Conservation (phyloP, 1,140 invertebrate genomes). For the Helicoverpa zea region DNA sequence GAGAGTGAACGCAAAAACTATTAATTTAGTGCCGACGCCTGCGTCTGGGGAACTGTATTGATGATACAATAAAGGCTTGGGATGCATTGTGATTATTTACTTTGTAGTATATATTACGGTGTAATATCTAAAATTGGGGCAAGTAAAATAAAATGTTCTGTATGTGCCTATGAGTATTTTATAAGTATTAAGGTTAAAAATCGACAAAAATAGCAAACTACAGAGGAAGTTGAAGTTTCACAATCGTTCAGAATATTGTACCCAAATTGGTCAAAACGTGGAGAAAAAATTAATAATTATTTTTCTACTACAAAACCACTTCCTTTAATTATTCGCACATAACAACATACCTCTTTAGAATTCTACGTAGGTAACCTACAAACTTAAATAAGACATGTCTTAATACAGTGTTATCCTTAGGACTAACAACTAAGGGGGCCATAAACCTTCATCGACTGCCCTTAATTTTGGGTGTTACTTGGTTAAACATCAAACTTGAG, state of each 20-base stretch:
- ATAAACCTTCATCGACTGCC: conserved; percentile 52
- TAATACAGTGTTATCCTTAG: conserved; percentile 16
- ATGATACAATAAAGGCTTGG: conserved; percentile 10
- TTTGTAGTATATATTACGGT: not conserved
- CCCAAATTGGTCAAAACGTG: too few species aligned
- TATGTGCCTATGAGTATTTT: too few species aligned
- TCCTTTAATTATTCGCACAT: too few species aligned
- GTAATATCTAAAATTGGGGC: too few species aligned
- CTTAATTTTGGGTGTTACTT: conserved; percentile 49
- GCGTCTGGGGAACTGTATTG: conserved; percentile 8
- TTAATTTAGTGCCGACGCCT: not conserved
- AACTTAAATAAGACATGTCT: not conserved
- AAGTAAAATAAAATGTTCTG: too few species aligned
- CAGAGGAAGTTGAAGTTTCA: too few species aligned
- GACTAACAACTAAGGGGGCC: conserved; percentile 43
- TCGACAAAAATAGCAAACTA: too few species aligned
- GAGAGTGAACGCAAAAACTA: not conserved
- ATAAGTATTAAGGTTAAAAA: too few species aligned
- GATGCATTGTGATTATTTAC: not conserved
- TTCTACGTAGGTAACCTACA: not conserved
- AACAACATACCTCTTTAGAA: too few species aligned
- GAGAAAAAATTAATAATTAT: too few species aligned
- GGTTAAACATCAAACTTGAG: conserved; percentile 42
- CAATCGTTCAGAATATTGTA: too few species aligned
- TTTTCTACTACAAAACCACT: too few species aligned